Evolutionary conservation across 2,113 vertebrate species (phyloP).

Genomic region (Datnioides undecimradiatus): DNA sequence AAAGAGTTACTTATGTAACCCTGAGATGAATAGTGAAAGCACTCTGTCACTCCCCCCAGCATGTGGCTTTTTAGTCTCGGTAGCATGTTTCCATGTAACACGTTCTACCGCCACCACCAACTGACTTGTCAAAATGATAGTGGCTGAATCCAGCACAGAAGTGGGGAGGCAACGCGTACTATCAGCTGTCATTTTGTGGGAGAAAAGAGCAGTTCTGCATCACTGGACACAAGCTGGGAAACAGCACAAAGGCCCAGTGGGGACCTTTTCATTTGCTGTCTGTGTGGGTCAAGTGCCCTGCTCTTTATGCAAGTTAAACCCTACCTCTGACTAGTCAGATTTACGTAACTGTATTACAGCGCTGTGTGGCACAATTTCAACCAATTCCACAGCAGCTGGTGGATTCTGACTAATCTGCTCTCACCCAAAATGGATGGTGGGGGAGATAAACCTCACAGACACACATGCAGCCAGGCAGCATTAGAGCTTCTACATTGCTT

Average conservation of each 20-base stretch:
- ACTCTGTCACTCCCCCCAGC: neutral
- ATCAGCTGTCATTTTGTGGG: neutral
- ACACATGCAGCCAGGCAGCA: slow-evolving; percentile 31
- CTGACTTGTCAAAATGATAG: slow-evolving; percentile 8
- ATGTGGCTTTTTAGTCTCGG: slow-evolving; percentile 15
- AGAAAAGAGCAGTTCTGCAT: slow-evolving; percentile 31
- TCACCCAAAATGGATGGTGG: slow-evolving; percentile 66
- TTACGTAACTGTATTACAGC: slow-evolving; percentile 77
- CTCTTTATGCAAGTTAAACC: slow-evolving; percentile 67
- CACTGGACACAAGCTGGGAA: slow-evolving; percentile 11
- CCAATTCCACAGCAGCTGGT: slow-evolving; percentile 81
- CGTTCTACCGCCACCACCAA: slow-evolving; percentile 13
- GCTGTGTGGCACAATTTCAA: slow-evolving; percentile 73
- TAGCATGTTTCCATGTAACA: slow-evolving; percentile 10
- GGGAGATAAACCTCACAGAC: slow-evolving; percentile 66
- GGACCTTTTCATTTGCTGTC: slow-evolving; percentile 11
- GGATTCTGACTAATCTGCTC: slow-evolving; percentile 76
- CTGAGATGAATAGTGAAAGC: slow-evolving; percentile 29
- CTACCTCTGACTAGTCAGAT: slow-evolving; percentile 47
- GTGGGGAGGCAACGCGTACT: neutral
- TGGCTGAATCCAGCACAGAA: neutral
- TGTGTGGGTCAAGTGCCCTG: slow-evolving; percentile 71
- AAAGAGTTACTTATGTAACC: slow-evolving; percentile 54
- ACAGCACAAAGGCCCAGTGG: slow-evolving; percentile 8
- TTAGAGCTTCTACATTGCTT: slow-evolving; percentile 46